These are phyloP conservation scores for Zoanthus solanderi DNA, from an alignment of 92 coral and sea anemone species.

Conservation along the genomic window DNA sequence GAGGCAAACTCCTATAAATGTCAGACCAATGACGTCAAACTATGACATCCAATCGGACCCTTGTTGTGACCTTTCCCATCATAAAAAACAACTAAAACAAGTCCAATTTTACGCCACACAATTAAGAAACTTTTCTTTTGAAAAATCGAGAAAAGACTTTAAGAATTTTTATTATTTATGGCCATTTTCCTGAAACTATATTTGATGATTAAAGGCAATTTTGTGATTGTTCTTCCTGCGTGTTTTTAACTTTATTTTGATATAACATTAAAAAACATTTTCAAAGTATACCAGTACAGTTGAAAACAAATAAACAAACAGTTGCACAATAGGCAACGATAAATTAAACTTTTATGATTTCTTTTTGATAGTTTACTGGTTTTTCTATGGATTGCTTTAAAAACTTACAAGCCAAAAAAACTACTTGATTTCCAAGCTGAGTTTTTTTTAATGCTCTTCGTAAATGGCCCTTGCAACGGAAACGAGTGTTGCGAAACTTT, in stretches of 20 bases:
- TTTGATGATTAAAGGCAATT: background rate
- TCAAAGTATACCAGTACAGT: background rate
- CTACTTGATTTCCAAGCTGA: background rate
- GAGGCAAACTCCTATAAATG: slow-evolving; percentile 25
- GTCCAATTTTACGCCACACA: background rate
- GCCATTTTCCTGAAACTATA: background rate
- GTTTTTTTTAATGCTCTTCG: background rate
- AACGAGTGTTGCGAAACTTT: background rate
- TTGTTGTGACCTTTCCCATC: slow-evolving; percentile 16
- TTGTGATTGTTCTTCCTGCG: background rate
- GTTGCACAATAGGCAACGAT: background rate
- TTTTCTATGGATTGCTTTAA: background rate
- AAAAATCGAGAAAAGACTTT: background rate
- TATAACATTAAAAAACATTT: background rate
- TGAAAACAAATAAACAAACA: background rate
- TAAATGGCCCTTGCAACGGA: background rate
- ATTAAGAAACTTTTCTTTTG: background rate
- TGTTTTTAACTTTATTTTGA: background rate
- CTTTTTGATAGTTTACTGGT: too few species aligned
- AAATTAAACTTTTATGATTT: too few species aligned
- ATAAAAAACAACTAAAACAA: slow-evolving; percentile 14
- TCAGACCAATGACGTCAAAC: slow-evolving; percentile 23
- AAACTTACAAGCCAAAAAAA: background rate
- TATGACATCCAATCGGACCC: slow-evolving; percentile 21
- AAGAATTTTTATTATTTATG: background rate